Evolutionary conservation across 2,113 vertebrate species (phyloP).

Genomic region (Ctenomys sociabilis): DNA sequence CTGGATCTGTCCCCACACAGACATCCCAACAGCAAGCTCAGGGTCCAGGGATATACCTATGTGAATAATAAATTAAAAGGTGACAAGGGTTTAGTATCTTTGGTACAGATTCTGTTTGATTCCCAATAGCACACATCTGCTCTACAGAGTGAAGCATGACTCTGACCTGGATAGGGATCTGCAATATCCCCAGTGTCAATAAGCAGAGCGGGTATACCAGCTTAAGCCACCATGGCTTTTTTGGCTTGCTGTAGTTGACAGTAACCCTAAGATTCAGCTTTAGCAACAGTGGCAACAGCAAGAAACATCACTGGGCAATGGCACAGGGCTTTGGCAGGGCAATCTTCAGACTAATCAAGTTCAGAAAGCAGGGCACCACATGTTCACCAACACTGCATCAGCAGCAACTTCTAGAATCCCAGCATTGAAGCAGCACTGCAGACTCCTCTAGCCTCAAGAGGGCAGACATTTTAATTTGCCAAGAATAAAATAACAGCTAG

Average conservation of each 20-base stretch:
- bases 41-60: neutral
- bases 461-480: neutral
- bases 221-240: neutral
- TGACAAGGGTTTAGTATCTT: neutral
- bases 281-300: neutral
- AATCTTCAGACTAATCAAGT: neutral
- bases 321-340: neutral
- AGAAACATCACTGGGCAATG: neutral
- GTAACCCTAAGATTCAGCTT: neutral
- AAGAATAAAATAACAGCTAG: conserved; percentile 7
- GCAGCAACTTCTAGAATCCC: neutral
- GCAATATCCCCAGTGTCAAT: neutral
- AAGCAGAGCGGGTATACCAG: neutral
- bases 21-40: neutral
- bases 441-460: neutral
- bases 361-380: neutral
- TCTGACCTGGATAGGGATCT: neutral
- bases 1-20: neutral
- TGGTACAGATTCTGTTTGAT: neutral
- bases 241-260: neutral
- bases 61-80: neutral
- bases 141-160: neutral
- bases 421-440: neutral
- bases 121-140: neutral
- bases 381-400: neutral